Evolutionary conservation across 2,888 invertebrate species (phyloP).

Genomic region (Aphidius colemani): DNA sequence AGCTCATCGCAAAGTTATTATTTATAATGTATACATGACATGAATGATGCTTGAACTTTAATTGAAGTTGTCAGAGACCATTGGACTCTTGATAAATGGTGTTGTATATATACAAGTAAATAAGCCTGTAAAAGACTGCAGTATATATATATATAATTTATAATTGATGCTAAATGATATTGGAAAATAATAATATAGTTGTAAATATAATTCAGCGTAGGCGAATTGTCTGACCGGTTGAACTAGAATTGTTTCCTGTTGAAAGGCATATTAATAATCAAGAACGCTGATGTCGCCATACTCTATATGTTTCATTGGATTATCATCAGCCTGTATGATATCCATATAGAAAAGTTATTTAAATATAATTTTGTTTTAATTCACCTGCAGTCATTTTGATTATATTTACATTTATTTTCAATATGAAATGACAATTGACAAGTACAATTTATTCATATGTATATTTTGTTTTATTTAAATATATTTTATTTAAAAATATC

Average conservation of each 20-base stretch:
- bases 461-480: neutral
- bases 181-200: slow-evolving; percentile 1
- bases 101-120: neutral
- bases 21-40: neutral
- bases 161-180: neutral
- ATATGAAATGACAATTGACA: too few relatives aligned
- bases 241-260: slow-evolving; percentile 49
- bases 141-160: neutral
- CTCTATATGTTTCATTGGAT: neutral
- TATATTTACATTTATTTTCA: too few relatives aligned
- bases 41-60: slow-evolving; percentile 21
- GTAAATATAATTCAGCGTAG: slow-evolving; percentile 19
- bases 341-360: too few relatives aligned
- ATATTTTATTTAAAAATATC: neutral
- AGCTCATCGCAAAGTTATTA: too few relatives aligned
- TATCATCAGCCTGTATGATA: too few relatives aligned
- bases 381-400: too few relatives aligned
- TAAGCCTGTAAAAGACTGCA: too few relatives aligned
- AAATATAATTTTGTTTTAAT: too few relatives aligned
- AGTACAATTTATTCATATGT: neutral
- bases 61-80: slow-evolving; percentile 25
- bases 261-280: slow-evolving; percentile 44
- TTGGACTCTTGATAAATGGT: slow-evolving; percentile 2
- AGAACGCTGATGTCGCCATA: slow-evolving; percentile 4
- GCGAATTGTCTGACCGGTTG: slow-evolving; percentile 30